A percentile compares a stretch with the other conserved stretches of the same genome.
Evolutionary conservation across 1,140 invertebrate genomes (phyloP).

Genomic region (Cylas formicarius): DNA sequence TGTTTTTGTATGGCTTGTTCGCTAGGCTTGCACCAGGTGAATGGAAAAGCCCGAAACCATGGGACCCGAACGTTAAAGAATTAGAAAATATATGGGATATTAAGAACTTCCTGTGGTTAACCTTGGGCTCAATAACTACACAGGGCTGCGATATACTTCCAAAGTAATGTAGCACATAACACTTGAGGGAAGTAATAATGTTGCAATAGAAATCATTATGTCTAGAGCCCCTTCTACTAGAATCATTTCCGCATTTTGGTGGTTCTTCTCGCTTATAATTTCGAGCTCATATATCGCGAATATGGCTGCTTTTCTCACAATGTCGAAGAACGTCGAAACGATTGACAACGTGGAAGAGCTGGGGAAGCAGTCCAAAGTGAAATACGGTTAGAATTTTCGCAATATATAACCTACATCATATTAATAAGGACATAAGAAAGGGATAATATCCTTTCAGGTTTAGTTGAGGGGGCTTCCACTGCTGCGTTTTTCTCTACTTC

Average conservation of each 20-base stretch:
- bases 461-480: constrained; percentile 64
- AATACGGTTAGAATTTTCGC: constrained; percentile 47
- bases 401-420: constrained; percentile 7
- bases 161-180: constrained; percentile 47
- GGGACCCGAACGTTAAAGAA: constrained; percentile 67
- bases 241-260: constrained; percentile 81
- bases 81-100: constrained; percentile 72
- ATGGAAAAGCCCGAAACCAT: constrained; percentile 84
- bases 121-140: constrained; percentile 71
- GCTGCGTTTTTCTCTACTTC: constrained; percentile 63
- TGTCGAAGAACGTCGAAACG: constrained; percentile 71
- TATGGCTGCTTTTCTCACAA: constrained; percentile 88
- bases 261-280: constrained; percentile 94
- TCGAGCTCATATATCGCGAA: constrained; percentile 95
- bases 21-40: constrained; percentile 77
- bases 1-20: too few species aligned
- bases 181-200: neutral
- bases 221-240: constrained; percentile 65
- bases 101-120: constrained; percentile 69
- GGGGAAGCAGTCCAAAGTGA: constrained; percentile 84
- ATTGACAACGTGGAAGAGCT: constrained; percentile 85
- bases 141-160: constrained; percentile 74
- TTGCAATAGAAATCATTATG: constrained; percentile 6
- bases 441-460: constrained; percentile 4
- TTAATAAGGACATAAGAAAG: neutral